phyloP scores from a whole-genome alignment of 2,113 vertebrate species.

The Willisornis vidua region DNA sequence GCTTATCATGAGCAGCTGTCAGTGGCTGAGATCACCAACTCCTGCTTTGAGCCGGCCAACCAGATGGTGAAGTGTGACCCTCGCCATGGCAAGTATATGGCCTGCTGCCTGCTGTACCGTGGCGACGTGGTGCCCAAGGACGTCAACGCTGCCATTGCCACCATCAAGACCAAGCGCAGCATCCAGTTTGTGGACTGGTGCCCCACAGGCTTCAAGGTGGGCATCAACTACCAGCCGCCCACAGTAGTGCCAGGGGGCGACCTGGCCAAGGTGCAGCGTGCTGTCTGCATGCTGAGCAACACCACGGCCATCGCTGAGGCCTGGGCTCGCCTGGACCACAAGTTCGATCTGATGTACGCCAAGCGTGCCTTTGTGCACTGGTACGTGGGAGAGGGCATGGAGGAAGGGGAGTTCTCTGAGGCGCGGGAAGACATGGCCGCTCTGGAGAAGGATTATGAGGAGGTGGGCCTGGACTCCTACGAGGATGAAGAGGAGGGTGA shows the following conservation, averaged over 20 bases:
- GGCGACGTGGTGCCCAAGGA: constrained; percentile 75
- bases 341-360: neutral
- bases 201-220: constrained; percentile 87
- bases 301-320: constrained; percentile 82
- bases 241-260: constrained; percentile 81
- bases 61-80: constrained; percentile 80
- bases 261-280: constrained; percentile 81
- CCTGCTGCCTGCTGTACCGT: constrained; percentile 70
- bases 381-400: constrained; percentile 74
- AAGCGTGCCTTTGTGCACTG: constrained; percentile 40
- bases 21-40: constrained; percentile 67
- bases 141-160: constrained; percentile 65
- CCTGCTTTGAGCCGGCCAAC: constrained; percentile 74
- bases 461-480: constrained; percentile 85
- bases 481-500: constrained; percentile 83
- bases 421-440: constrained; percentile 74
- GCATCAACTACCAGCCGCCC: constrained; percentile 87
- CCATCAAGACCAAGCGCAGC: constrained; percentile 63
- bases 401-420: constrained; percentile 67
- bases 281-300: constrained; percentile 84
- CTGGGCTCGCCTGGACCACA: constrained; percentile 43
- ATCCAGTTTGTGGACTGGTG: constrained; percentile 82
- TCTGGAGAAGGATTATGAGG: constrained; percentile 81
- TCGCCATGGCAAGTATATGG: constrained; percentile 79
- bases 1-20: constrained; percentile 78